These are phyloP conservation scores for Megatriorchis doriae DNA, from an alignment of 2,113 vertebrate species.

Conservation along the genomic window DNA sequence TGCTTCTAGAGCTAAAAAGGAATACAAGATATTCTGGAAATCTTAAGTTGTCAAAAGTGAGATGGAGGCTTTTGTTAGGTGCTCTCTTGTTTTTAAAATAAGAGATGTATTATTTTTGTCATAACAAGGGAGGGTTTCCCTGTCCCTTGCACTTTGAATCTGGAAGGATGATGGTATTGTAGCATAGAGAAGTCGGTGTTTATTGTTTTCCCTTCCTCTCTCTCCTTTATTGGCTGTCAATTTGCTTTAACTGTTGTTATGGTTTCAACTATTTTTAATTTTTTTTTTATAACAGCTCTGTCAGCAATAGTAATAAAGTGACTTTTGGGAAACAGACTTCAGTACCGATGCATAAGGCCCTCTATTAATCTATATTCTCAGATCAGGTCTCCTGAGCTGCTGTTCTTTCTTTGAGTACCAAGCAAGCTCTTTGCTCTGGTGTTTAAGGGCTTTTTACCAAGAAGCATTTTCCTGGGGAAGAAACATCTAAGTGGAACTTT, in stretches of 20 bases:
- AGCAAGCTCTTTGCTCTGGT: not conserved
- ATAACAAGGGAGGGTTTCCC: not conserved
- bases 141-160: not conserved
- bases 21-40: not conserved
- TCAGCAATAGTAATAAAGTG: not conserved
- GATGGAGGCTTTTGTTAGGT: not conserved
- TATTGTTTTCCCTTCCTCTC: not conserved
- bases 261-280: not conserved
- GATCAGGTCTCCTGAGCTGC: not conserved
- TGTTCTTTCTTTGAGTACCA: not conserved
- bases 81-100: not conserved
- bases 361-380: not conserved
- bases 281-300: not conserved
- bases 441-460: not conserved
- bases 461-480: not conserved
- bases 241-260: not conserved
- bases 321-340: not conserved
- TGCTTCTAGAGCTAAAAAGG: not conserved
- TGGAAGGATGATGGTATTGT: not conserved
- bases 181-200: not conserved
- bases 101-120: not conserved
- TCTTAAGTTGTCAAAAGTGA: not conserved
- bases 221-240: not conserved
- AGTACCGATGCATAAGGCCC: not conserved
- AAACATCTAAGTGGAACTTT: not conserved